These are phyloP conservation scores for Pedetes capensis DNA, from an alignment of 2,113 vertebrate genomes.

Conservation along the genomic window DNA sequence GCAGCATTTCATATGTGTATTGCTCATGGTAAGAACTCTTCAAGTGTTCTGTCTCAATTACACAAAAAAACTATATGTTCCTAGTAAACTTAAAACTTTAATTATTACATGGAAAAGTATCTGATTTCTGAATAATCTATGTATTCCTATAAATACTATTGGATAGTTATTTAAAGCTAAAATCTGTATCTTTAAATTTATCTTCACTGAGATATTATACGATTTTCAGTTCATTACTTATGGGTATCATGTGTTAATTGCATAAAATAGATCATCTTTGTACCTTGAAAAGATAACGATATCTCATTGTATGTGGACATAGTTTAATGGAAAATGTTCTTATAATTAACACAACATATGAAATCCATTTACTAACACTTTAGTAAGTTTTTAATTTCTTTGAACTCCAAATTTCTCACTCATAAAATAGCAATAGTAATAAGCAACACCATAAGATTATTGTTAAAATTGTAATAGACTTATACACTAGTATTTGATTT, in stretches of 20 bases:
- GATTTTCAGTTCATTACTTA: not conserved
- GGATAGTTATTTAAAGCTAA: constrained; percentile 8
- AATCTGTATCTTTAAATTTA: not conserved
- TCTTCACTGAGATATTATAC: not conserved
- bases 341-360: constrained; percentile 23
- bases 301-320: not conserved
- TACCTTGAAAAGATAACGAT: not conserved
- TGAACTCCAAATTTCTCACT: not conserved
- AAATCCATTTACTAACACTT: not conserved
- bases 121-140: not conserved
- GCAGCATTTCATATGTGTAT: not conserved
- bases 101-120: not conserved
- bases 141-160: not conserved
- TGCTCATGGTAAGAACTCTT: not conserved
- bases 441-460: not conserved
- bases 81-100: not conserved
- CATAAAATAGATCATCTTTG: not conserved
- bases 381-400: not conserved
- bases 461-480: not conserved
- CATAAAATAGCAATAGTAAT: not conserved
- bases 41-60: not conserved
- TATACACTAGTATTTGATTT: not conserved
- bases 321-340: not conserved
- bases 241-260: not conserved
- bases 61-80: not conserved